Evolutionary conservation across 2,888 invertebrate genomes (phyloP).

Genomic region (Lithophane ornitopus): DNA sequence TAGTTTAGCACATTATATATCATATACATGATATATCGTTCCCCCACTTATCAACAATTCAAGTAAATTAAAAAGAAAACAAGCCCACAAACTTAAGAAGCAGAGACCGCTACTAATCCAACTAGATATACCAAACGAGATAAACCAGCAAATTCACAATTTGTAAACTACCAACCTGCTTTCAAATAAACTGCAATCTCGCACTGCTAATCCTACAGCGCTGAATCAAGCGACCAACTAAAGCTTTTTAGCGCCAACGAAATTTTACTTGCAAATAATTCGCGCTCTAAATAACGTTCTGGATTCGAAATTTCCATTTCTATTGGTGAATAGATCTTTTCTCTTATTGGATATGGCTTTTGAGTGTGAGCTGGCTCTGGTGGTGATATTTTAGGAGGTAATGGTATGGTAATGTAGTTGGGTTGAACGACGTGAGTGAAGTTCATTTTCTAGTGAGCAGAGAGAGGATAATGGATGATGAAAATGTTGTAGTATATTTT

Average conservation of each 20-base stretch:
- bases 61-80: neutral
- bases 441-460: neutral
- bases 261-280: conserved; percentile 64
- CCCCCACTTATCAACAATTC: neutral
- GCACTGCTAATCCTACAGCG: conserved; percentile 45
- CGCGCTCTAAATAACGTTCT: conserved; percentile 49
- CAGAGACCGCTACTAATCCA: conserved; percentile 14
- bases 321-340: conserved; percentile 43
- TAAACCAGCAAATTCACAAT: conserved; percentile 32
- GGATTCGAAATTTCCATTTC: conserved; percentile 48
- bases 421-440: neutral
- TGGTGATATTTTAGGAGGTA: conserved; percentile 20
- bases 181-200: conserved; percentile 58
- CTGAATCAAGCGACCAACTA: conserved; percentile 53
- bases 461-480: neutral
- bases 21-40: too few species aligned
- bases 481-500: neutral
- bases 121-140: conserved; percentile 16
- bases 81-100: neutral
- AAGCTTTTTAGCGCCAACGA: conserved; percentile 51
- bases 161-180: conserved; percentile 32
- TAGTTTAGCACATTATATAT: neutral
- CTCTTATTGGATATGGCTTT: conserved; percentile 30
- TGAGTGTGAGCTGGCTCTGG: conserved; percentile 15
- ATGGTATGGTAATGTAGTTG: conserved; percentile 39